Conservation (phyloP, 1,140 invertebrate species). For the Papilio dardanus region DNA sequence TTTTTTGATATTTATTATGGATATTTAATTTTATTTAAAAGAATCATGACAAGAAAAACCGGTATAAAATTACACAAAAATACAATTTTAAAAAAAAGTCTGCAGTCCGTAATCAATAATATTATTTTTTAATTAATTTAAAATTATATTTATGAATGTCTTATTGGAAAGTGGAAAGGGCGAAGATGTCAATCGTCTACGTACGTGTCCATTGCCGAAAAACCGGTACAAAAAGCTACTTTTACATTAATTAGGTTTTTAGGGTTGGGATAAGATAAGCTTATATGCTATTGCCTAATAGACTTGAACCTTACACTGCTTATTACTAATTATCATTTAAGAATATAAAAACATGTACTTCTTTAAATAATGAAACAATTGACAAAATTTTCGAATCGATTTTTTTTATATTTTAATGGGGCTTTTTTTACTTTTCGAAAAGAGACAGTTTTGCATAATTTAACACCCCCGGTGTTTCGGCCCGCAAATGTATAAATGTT, state of each 20-base stretch:
- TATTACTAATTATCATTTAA: too few species aligned
- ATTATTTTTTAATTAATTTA: neutral
- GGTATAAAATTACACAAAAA: neutral
- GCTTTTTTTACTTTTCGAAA: too few species aligned
- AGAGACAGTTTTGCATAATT: too few species aligned
- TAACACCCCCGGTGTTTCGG: neutral
- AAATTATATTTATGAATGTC: neutral
- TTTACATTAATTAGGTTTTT: neutral
- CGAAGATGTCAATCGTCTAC: too few species aligned
- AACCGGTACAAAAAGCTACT: neutral
- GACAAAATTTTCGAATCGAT: too few species aligned
- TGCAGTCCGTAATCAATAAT: neutral
- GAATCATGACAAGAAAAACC: neutral
- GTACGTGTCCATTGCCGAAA: neutral
- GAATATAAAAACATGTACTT: too few species aligned
- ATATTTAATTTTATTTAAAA: neutral
- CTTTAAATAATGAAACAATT: too few species aligned
- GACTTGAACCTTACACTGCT: too few species aligned
- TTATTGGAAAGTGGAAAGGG: neutral
- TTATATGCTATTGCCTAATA: too few species aligned
- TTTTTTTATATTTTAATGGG: too few species aligned
- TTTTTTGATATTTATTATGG: neutral
- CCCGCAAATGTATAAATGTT: neutral
- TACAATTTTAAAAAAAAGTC: neutral
- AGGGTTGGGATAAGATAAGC: too few species aligned